Percentiles rank a stretch among this genome's conserved stretches.
phyloP scores from a whole-genome alignment of 2,113 vertebrate species.

The Ammospiza nelsoni region DNA sequence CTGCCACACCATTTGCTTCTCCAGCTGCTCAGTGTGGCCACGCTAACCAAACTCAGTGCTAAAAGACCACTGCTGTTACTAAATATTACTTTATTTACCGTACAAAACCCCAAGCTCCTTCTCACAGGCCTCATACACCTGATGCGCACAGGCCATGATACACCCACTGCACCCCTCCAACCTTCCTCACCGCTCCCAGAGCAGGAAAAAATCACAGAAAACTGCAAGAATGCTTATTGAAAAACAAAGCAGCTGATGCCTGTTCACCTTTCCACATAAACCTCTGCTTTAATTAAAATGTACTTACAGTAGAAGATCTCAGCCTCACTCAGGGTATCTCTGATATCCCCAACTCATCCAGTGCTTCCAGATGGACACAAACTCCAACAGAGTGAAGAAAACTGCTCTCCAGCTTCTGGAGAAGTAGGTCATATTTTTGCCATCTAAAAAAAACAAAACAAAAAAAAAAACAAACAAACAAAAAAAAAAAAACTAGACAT shows the following conservation, averaged over 20 bases:
- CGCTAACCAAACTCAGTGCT: not conserved
- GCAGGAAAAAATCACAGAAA: not conserved
- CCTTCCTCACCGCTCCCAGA: not conserved
- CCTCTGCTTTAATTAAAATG: not conserved
- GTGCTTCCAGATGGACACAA: not conserved
- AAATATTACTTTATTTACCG: not conserved
- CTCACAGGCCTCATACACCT: not conserved
- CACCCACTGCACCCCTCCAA: not conserved
- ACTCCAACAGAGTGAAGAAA: not conserved
- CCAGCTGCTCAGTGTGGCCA: not conserved
- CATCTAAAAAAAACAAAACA: not conserved
- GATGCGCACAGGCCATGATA: not conserved
- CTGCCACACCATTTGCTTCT: not conserved
- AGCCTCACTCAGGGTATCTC: fast-evolving
- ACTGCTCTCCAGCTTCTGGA: not conserved
- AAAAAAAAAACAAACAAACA: too few species aligned
- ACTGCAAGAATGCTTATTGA: not conserved
- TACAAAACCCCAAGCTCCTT: not conserved
- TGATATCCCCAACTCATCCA: too few species aligned
- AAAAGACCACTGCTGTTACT: not conserved
- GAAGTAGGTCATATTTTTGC: not conserved
- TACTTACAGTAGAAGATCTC: not conserved
- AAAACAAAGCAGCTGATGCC: not conserved
- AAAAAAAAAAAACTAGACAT: not conserved
- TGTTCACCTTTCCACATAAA: not conserved